Conservation (phyloP, 2,888 invertebrate genomes). For the Agonopterix arenella region DNA sequence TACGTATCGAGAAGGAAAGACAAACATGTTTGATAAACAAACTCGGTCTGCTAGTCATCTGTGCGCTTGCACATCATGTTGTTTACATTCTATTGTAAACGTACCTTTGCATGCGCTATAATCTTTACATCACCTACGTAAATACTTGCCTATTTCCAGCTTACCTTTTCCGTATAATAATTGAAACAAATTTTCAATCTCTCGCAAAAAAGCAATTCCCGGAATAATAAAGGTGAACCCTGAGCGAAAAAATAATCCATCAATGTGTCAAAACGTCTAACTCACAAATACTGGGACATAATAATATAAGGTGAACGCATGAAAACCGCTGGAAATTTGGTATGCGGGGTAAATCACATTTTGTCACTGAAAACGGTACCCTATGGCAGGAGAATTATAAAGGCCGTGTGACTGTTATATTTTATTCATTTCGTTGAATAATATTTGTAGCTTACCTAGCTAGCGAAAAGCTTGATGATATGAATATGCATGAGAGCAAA, state of each 20-base stretch:
- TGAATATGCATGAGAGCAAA: slow-evolving; percentile 44
- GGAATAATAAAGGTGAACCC: slow-evolving; percentile 2
- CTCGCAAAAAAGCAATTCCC: slow-evolving; percentile 4
- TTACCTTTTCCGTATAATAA: slow-evolving; percentile 3
- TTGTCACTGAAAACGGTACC: slow-evolving; percentile 18
- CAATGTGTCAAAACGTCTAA: slow-evolving; percentile 24
- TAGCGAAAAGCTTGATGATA: slow-evolving; percentile 30
- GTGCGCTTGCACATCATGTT: slow-evolving; percentile 32
- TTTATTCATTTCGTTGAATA: slow-evolving; percentile 27
- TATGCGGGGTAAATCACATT: slow-evolving; percentile 19
- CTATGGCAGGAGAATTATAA: slow-evolving; percentile 19
- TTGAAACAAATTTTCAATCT: slow-evolving; percentile 10
- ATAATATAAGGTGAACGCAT: not conserved
- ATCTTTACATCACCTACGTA: not conserved
- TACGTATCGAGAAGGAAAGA: slow-evolving; percentile 21
- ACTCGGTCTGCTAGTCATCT: slow-evolving; percentile 46
- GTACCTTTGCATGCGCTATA: not conserved
- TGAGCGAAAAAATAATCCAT: slow-evolving; percentile 12
- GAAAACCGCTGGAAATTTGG: slow-evolving; percentile 10
- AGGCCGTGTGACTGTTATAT: slow-evolving; percentile 22
- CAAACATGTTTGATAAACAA: slow-evolving; percentile 56
- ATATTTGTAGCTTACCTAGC: slow-evolving; percentile 29
- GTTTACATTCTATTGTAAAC: slow-evolving; percentile 27
- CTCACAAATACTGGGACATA: slow-evolving; percentile 15
- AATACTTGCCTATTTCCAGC: not conserved